These are phyloP conservation scores for Manduca sexta DNA, from an alignment of 1,140 invertebrate species.

Conservation along the genomic window DNA sequence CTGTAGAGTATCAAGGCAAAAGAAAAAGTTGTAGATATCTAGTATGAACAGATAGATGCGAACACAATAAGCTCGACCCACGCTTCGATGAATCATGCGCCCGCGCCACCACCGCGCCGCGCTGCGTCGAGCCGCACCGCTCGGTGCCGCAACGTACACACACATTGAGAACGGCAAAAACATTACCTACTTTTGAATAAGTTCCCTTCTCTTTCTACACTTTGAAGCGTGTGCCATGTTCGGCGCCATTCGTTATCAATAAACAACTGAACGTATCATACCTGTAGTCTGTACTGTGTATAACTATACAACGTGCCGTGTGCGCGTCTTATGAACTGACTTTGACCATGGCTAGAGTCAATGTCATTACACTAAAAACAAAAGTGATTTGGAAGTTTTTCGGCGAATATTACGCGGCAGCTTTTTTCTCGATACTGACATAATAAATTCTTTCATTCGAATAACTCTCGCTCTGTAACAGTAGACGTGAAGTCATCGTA, in stretches of 20 bases:
- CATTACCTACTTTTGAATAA: slow-evolving; percentile 72
- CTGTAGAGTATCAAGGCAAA: slow-evolving; percentile 30
- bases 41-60: slow-evolving; percentile 46
- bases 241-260: slow-evolving; percentile 47
- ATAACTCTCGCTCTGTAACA: no score
- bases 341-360: slow-evolving; percentile 19
- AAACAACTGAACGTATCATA: slow-evolving; percentile 27
- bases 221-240: slow-evolving; percentile 37
- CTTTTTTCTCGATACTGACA: background rate
- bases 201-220: slow-evolving; percentile 72
- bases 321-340: slow-evolving; percentile 19
- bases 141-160: slow-evolving; percentile 34
- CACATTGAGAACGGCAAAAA: slow-evolving; percentile 57
- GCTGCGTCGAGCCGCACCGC: no score
- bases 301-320: background rate
- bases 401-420: background rate
- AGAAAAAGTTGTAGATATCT: slow-evolving; percentile 54
- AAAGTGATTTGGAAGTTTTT: background rate
- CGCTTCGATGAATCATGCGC: slow-evolving; percentile 61
- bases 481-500: background rate
- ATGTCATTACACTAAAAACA: slow-evolving; percentile 8
- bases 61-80: slow-evolving; percentile 64
- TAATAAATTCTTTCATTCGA: no score
- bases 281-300: background rate
- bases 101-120: no score